Percentiles rank a stretch among this genome's conserved stretches.
Evolutionary conservation across 1,140 invertebrate genomes (phyloP).

Genomic region (Polyergus mexicanus): DNA sequence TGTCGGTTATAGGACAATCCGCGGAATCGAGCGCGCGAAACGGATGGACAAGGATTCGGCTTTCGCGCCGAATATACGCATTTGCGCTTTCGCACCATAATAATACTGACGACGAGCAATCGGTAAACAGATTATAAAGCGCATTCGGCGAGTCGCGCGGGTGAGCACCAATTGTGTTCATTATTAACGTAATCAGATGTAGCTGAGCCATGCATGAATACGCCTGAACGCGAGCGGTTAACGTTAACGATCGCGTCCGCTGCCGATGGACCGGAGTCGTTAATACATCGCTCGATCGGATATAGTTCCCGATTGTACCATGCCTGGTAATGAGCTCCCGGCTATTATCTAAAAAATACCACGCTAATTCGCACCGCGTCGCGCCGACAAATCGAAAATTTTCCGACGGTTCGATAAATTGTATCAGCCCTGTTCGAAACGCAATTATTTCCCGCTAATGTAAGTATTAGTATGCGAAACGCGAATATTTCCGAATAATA

Average conservation of each 20-base stretch:
- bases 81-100: conserved; percentile 32
- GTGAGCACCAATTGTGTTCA: conserved; percentile 69
- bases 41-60: not conserved
- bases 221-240: conserved; percentile 53
- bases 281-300: conserved; percentile 1
- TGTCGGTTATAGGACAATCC: not conserved
- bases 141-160: conserved; percentile 66
- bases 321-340: conserved; percentile 30
- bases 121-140: conserved; percentile 72
- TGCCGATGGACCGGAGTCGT: conserved; percentile 11
- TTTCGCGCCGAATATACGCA: conserved; percentile 35
- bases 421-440: not conserved
- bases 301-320: conserved; percentile 27
- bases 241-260: conserved; percentile 58
- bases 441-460: not conserved
- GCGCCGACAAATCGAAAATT: not conserved
- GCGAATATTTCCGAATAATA: conserved; percentile 6
- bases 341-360: conserved; percentile 8
- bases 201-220: conserved; percentile 67
- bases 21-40: conserved; percentile 27
- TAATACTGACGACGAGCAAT: conserved; percentile 25
- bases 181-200: conserved; percentile 74
- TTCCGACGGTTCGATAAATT: not conserved
- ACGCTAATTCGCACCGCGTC: not conserved
- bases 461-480: not conserved